Conservation (phyloP, 2,113 vertebrate genomes). For the Protomyctophum bolini region DNA sequence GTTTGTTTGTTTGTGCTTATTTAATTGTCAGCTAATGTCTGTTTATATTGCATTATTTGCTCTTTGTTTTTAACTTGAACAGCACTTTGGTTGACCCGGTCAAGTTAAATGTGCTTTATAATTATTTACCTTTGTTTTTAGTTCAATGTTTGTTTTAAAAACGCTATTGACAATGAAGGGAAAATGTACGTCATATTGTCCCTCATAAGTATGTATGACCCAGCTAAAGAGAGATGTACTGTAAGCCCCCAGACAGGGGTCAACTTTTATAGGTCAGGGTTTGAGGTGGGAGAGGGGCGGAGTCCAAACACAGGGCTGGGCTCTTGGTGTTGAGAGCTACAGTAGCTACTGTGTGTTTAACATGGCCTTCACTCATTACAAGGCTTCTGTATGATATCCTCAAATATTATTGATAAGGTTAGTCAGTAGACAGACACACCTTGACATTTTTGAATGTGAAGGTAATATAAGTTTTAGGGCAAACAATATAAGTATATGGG, state of each 20-base stretch:
- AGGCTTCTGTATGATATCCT: background rate
- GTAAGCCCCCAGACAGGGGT: conserved; percentile 4
- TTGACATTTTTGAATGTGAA: background rate
- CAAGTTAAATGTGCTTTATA: no score
- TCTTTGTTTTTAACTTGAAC: no score
- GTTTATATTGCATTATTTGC: no score
- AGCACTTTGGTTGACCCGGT: no score
- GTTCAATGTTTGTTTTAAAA: no score
- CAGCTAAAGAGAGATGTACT: background rate
- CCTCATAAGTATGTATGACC: no score
- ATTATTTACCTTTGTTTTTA: no score
- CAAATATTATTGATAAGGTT: background rate
- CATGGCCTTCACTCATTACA: conserved; percentile 12
- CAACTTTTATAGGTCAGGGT: background rate
- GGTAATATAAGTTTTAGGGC: no score
- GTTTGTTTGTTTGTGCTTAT: no score
- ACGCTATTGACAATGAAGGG: background rate
- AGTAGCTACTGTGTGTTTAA: conserved; percentile 14
- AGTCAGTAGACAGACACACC: background rate
- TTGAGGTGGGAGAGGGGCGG: background rate
- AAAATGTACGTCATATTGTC: background rate
- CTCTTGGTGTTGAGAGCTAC: no score
- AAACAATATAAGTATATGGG: background rate
- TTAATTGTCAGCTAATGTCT: no score
- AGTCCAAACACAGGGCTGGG: no score